Percentiles rank a stretch among this genome's conserved stretches.
phyloP scores from a whole-genome alignment of 2,888 invertebrate genomes.

The Ctenicera cuprea region DNA sequence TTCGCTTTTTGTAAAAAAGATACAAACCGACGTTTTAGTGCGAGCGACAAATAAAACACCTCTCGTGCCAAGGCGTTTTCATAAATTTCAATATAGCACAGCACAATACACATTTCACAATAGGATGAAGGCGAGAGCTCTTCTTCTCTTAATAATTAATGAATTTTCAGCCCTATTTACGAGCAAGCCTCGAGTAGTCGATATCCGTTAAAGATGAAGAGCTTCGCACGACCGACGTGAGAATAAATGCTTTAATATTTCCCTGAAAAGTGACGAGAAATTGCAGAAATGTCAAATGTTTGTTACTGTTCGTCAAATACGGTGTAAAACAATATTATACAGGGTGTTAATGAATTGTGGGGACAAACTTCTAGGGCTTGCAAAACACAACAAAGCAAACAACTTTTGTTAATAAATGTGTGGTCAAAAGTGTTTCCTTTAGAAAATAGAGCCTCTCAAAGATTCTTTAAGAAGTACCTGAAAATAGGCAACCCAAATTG shows the following conservation, averaged over 20 bases:
- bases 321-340: no score
- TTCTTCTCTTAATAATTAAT: slow-evolving; percentile 19
- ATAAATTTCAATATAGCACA: slow-evolving; percentile 1
- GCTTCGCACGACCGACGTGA: not conserved
- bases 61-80: slow-evolving; percentile 2
- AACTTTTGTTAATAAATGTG: no score
- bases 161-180: not conserved
- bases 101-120: slow-evolving; percentile 17
- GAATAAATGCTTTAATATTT: not conserved
- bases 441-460: no score
- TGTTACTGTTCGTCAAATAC: no score
- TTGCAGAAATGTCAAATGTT: no score
- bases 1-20: slow-evolving; percentile 7
- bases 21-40: not conserved
- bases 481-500: no score
- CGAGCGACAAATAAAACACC: not conserved
- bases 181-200: not conserved
- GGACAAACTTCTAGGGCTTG: no score
- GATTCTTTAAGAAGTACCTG: no score
- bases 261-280: no score
- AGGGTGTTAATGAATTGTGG: no score
- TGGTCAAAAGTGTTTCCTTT: no score
- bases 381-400: no score
- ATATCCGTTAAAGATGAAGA: slow-evolving; percentile 2
- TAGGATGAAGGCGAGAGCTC: slow-evolving; percentile 18